Evolutionary conservation across 2,888 invertebrate genomes (phyloP).

Genomic region (Tipula confusa): DNA sequence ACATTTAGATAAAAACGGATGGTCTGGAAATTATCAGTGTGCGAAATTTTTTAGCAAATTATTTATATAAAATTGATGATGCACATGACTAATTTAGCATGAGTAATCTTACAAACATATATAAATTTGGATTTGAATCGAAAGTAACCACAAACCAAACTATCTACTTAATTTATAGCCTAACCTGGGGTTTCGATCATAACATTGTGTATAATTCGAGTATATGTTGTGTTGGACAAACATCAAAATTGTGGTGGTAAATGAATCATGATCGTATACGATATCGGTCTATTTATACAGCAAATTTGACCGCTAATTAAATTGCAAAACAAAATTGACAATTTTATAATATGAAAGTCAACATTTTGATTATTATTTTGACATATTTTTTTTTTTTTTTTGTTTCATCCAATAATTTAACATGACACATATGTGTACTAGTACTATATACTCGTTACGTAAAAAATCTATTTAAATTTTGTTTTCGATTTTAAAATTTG

Average conservation of each 20-base stretch:
- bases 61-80: neutral
- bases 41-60: neutral
- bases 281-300: neutral
- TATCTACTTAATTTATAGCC: neutral
- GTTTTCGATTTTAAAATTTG: neutral
- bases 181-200: neutral
- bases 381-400: no score
- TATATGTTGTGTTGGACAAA: neutral
- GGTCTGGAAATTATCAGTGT: neutral
- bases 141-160: neutral
- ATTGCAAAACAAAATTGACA: neutral
- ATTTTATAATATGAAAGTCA: neutral
- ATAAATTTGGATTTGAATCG: neutral
- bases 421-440: neutral
- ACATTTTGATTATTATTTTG: neutral
- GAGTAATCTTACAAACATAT: neutral
- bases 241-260: neutral
- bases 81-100: neutral
- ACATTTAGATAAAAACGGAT: neutral
- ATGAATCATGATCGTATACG: neutral
- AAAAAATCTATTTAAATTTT: neutral
- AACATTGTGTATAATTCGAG: neutral
- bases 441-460: neutral
- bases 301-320: neutral
- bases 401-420: neutral